Conservation (phyloP, 2,797 vertebrate genomes). For the Centroberyx gerrardi region DNA sequence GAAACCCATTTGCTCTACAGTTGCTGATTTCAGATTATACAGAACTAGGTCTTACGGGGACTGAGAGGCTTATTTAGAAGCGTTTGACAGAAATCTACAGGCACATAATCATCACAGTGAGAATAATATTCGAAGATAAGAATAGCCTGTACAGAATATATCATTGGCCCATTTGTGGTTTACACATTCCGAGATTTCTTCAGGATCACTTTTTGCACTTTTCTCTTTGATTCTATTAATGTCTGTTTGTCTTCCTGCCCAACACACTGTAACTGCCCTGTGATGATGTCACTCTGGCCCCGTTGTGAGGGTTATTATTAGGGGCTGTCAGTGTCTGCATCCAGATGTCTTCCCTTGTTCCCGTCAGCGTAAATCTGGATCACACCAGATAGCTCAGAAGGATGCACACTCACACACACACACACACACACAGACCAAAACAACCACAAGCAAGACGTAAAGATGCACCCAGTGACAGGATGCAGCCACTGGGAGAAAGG, state of each 20-base stretch:
- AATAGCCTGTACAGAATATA: neutral
- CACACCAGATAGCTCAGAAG: conserved; percentile 61
- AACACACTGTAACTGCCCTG: conserved; percentile 66
- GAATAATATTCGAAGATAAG: conserved; percentile 20
- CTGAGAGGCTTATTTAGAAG: neutral
- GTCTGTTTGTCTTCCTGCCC: conserved; percentile 78
- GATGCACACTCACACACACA: conserved; percentile 45
- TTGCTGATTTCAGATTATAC: conserved; percentile 35
- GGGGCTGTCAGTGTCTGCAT: conserved; percentile 71
- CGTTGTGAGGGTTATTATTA: conserved; percentile 83
- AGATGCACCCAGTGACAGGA: conserved; percentile 84
- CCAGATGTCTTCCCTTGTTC: conserved; percentile 87
- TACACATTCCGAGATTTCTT: conserved; percentile 34
- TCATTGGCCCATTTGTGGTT: neutral
- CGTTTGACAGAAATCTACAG: neutral
- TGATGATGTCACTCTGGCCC: conserved; percentile 81
- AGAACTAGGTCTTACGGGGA: conserved; percentile 11
- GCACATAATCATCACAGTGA: conserved; percentile 12
- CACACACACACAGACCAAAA: conserved; percentile 56
- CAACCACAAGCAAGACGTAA: conserved; percentile 49
- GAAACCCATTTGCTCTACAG: conserved; percentile 14
- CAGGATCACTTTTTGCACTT: conserved; percentile 48
- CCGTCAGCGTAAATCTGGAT: conserved; percentile 79
- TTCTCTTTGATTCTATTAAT: conserved; percentile 81
- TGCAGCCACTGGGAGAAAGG: conserved; percentile 80